phyloP scores from a whole-genome alignment of 2,797 vertebrate genomes.

The Paedocypris micromegethes region DNA sequence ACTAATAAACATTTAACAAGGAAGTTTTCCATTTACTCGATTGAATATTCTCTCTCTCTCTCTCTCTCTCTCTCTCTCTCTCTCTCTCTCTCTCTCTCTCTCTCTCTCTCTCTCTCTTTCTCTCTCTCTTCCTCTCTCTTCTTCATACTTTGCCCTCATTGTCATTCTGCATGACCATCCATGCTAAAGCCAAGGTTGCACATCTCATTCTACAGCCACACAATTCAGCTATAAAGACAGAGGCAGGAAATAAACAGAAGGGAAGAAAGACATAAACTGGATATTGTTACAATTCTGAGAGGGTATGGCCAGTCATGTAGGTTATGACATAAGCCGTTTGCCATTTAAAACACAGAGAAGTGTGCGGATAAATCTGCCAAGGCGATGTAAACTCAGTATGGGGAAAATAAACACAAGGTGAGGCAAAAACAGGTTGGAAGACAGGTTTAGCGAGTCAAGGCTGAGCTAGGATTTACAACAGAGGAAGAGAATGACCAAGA shows the following conservation, averaged over 20 bases:
- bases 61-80: no score
- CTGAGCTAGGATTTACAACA: slow-evolving; percentile 62
- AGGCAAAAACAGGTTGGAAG: slow-evolving; percentile 39
- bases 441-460: slow-evolving; percentile 65
- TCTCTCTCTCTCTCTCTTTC: slow-evolving; percentile 8
- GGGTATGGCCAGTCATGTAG: slow-evolving; percentile 1
- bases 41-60: no score
- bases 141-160: slow-evolving; percentile 11
- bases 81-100: no score
- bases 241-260: slow-evolving; percentile 24
- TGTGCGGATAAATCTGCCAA: slow-evolving; percentile 33
- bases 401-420: slow-evolving; percentile 38
- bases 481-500: slow-evolving; percentile 31
- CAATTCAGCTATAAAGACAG: slow-evolving; percentile 33
- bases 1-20: no score
- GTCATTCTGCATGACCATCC: slow-evolving; percentile 16
- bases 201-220: slow-evolving; percentile 11
- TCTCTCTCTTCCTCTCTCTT: slow-evolving; percentile 3
- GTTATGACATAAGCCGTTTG: slow-evolving; percentile 25
- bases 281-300: slow-evolving; percentile 26
- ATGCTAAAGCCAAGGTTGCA: slow-evolving; percentile 23
- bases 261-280: slow-evolving; percentile 36
- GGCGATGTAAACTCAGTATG: slow-evolving; percentile 3
- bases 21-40: no score
- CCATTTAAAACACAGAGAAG: slow-evolving; percentile 27